A percentile compares a stretch with the other conserved stretches of the same genome.
Conservation (phyloP, 1,140 invertebrate genomes). For the Globodera rostochiensis region DNA sequence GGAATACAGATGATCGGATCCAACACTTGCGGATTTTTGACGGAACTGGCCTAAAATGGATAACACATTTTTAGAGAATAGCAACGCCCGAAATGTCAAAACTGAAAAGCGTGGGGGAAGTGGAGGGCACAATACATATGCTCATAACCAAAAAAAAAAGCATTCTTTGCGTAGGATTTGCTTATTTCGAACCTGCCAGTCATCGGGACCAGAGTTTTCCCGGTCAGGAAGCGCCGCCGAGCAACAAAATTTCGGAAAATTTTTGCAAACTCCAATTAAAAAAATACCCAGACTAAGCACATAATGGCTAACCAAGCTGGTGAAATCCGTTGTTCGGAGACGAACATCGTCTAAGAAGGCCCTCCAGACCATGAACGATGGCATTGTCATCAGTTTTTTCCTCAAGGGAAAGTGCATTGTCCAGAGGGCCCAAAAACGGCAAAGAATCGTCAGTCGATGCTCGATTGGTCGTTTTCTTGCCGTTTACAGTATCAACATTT, state of each 20-base stretch:
- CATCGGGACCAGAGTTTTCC: no score
- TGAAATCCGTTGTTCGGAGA: neutral
- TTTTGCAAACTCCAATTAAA: no score
- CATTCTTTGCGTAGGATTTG: no score
- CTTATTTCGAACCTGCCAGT: no score
- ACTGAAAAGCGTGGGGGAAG: no score
- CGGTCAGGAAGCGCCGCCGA: no score
- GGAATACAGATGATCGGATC: neutral
- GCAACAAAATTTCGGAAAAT: no score
- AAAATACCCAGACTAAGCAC: no score
- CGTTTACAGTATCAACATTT: neutral
- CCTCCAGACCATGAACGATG: slow-evolving; percentile 18
- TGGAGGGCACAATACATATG: no score
- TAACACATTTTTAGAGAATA: neutral
- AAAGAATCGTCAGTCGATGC: neutral
- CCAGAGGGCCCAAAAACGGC: neutral
- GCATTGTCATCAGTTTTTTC: slow-evolving; percentile 4
- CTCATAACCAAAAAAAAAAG: no score
- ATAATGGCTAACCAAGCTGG: no score
- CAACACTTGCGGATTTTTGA: slow-evolving; percentile 1
- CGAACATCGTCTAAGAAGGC: neutral
- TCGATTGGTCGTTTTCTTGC: neutral
- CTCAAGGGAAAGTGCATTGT: neutral
- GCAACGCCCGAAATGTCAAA: no score
- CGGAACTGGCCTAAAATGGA: neutral